A percentile compares a stretch with the other conserved stretches of the same genome.
Conservation (phyloP, 1,140 invertebrate species). For the Solenopsis invicta region DNA sequence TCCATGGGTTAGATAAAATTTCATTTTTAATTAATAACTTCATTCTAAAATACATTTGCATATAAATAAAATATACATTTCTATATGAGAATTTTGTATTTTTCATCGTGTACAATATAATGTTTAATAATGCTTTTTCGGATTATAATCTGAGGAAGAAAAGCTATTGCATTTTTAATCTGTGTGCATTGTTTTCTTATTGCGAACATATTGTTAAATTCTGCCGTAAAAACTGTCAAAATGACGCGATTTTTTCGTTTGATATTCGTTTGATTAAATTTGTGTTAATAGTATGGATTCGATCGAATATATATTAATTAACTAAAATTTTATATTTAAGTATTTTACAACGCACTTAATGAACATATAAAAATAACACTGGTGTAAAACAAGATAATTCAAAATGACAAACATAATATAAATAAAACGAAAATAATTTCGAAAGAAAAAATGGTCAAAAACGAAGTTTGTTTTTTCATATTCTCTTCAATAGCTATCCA, state of each 20-base stretch:
- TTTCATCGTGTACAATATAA: background rate
- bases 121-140: background rate
- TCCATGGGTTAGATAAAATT: background rate
- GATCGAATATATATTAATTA: too few relatives aligned
- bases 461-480: too few relatives aligned
- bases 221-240: background rate
- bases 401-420: too few relatives aligned
- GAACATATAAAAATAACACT: too few relatives aligned
- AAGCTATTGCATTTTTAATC: background rate
- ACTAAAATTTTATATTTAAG: too few relatives aligned
- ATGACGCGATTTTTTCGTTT: background rate
- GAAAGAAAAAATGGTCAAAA: too few relatives aligned
- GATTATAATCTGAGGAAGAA: background rate
- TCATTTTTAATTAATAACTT: background rate
- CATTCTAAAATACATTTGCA: background rate
- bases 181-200: background rate
- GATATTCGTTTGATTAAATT: too few relatives aligned
- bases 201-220: background rate
- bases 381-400: too few relatives aligned
- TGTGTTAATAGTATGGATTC: too few relatives aligned
- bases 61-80: background rate
- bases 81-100: background rate
- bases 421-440: too few relatives aligned
- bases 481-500: too few relatives aligned
- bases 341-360: too few relatives aligned